Percentiles rank a stretch among this genome's conserved stretches.
phyloP scores from a whole-genome alignment of 2,888 invertebrate genomes.

The Mesopsocus fuscifrons region DNA sequence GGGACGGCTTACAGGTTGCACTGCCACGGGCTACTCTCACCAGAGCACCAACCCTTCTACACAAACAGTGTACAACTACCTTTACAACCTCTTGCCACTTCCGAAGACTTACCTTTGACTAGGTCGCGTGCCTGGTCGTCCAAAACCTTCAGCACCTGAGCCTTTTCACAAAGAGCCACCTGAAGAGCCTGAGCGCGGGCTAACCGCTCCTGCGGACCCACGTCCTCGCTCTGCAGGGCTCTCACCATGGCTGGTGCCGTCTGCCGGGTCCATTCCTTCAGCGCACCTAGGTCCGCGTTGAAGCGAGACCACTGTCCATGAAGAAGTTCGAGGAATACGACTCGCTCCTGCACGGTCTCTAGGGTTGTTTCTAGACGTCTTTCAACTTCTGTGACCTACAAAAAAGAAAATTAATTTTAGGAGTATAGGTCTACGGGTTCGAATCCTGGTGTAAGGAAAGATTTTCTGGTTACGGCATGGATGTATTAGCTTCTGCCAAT shows the following conservation, averaged over 20 bases:
- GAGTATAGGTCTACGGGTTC: not conserved
- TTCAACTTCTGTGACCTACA: conserved; percentile 48
- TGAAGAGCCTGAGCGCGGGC: conserved; percentile 55
- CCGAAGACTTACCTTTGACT: conserved; percentile 26
- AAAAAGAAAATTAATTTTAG: too few relatives aligned
- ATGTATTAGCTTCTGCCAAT: conserved; percentile 14
- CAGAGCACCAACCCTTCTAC: too few relatives aligned
- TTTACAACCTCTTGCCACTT: too few relatives aligned
- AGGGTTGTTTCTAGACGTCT: conserved; percentile 54
- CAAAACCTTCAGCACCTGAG: conserved; percentile 47
- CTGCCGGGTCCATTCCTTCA: conserved; percentile 64
- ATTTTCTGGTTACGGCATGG: too few relatives aligned
- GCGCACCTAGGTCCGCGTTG: conserved; percentile 51
- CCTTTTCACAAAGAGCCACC: conserved; percentile 54
- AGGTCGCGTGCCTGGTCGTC: conserved; percentile 59
- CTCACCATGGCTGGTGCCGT: conserved; percentile 55
- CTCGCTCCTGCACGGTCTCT: conserved; percentile 59
- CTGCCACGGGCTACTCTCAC: too few relatives aligned
- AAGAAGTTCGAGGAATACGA: conserved; percentile 60
- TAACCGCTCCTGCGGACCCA: conserved; percentile 70
- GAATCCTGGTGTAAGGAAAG: not conserved
- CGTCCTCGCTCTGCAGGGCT: conserved; percentile 51
- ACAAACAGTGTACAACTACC: too few relatives aligned
- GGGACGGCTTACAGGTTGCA: too few relatives aligned
- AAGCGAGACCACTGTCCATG: conserved; percentile 65